Evolutionary conservation across 2,888 invertebrate genomes (phyloP).

Genomic region (Pemphredon lugubris): DNA sequence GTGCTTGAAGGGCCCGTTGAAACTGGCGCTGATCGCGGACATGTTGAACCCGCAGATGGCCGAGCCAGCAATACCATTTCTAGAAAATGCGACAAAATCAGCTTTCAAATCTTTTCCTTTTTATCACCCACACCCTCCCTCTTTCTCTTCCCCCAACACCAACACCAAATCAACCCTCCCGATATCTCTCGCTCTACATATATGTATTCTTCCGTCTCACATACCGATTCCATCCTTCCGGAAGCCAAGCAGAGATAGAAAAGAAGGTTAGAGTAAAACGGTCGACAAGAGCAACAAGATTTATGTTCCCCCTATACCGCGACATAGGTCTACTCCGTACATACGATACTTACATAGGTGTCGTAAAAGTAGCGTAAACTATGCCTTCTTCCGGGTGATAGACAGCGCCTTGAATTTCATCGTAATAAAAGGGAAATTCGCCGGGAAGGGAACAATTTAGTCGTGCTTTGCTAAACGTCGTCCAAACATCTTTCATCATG

Average conservation of each 20-base stretch:
- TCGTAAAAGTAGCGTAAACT: conserved; percentile 92
- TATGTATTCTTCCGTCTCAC: no score
- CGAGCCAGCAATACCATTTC: conserved; percentile 94
- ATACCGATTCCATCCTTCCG: no score
- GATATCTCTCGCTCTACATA: no score
- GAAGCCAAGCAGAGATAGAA: conserved; percentile 20
- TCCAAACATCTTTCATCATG: conserved; percentile 92
- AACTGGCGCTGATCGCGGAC: conserved; percentile 89
- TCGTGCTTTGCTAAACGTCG: conserved; percentile 94
- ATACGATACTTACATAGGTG: conserved; percentile 85
- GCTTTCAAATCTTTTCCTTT: not conserved
- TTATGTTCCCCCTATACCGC: no score
- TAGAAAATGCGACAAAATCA: conserved; percentile 69
- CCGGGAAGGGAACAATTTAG: conserved; percentile 92
- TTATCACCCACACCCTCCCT: not conserved
- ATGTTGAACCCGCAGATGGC: conserved; percentile 96
- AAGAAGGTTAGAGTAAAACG: conserved; percentile 2
- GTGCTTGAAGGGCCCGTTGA: conserved; percentile 93
- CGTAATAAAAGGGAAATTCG: conserved; percentile 93
- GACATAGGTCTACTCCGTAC: no score
- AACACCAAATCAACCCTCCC: no score
- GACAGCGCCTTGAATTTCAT: conserved; percentile 93
- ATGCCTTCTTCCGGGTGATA: conserved; percentile 89
- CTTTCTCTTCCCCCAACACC: no score
- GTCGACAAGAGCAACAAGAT: no score